phyloP scores from a whole-genome alignment of 2,888 invertebrate species.

The Tanytarsus gracilentus region DNA sequence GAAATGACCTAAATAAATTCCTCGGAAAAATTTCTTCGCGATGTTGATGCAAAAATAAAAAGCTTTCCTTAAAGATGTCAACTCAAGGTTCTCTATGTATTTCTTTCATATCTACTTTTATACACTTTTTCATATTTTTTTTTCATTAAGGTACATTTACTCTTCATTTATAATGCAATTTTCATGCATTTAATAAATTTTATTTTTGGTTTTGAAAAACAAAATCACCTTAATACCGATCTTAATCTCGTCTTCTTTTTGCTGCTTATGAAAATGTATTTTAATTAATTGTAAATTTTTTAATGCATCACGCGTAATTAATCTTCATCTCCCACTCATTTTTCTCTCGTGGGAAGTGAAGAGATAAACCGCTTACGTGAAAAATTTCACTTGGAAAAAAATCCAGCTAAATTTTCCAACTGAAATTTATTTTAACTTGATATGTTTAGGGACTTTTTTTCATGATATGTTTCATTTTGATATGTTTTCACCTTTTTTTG shows the following conservation, averaged over 20 bases:
- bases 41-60: no score
- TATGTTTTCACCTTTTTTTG: slow-evolving; percentile 20
- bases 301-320: neutral
- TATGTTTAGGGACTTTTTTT: neutral
- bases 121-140: no score
- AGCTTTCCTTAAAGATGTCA: neutral
- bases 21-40: no score
- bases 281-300: no score
- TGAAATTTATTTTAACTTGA: slow-evolving; percentile 11
- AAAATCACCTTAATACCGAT: no score
- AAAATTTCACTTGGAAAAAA: slow-evolving; percentile 11
- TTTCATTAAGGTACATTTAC: slow-evolving; percentile 23
- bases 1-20: no score
- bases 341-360: no score
- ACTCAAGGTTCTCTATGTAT: neutral
- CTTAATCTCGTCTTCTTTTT: no score
- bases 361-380: no score
- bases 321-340: neutral
- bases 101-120: slow-evolving; percentile 7
- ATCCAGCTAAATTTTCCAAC: slow-evolving; percentile 21
- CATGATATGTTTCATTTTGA: slow-evolving; percentile 18
- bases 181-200: no score
- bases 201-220: no score
- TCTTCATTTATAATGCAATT: slow-evolving; percentile 16
- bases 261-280: no score